Evolutionary conservation across 2,888 invertebrate species (phyloP).

Genomic region (Perizoma flavofasciatum): DNA sequence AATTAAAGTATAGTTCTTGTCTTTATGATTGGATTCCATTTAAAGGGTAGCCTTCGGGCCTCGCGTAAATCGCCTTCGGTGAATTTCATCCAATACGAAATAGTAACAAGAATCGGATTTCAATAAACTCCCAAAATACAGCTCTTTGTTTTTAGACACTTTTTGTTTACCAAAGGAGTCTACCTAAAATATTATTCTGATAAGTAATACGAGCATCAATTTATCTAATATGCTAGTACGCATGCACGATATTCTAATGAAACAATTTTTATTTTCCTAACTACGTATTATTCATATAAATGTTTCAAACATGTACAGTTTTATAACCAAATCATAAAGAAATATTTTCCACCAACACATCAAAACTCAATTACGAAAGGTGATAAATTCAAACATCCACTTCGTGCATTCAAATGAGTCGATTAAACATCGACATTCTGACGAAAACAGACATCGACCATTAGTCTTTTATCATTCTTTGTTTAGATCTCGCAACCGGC

Average conservation of each 20-base stretch:
- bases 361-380: constrained; percentile 63
- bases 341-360: constrained; percentile 62
- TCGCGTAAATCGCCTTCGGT: constrained; percentile 51
- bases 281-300: too few relatives aligned
- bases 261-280: constrained; percentile 26
- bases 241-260: constrained; percentile 25
- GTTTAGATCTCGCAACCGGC: constrained; percentile 72
- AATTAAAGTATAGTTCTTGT: constrained; percentile 74
- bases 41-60: constrained; percentile 55
- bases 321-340: constrained; percentile 58
- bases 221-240: constrained; percentile 11
- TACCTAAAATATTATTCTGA: neutral
- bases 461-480: constrained; percentile 79
- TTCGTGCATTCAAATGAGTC: constrained; percentile 71
- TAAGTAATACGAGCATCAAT: constrained; percentile 3
- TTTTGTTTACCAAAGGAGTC: constrained; percentile 1
- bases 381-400: constrained; percentile 68
- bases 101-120: constrained; percentile 61
- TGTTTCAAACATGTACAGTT: constrained; percentile 47
- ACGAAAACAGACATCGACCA: constrained; percentile 73
- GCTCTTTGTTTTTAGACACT: constrained; percentile 7
- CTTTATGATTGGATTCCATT: constrained; percentile 71
- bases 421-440: constrained; percentile 75
- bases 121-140: constrained; percentile 38
- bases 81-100: constrained; percentile 59